Percentiles rank a stretch among this genome's conserved stretches.
Conservation (phyloP, 2,888 invertebrate genomes). For the Microdon myrmicae region DNA sequence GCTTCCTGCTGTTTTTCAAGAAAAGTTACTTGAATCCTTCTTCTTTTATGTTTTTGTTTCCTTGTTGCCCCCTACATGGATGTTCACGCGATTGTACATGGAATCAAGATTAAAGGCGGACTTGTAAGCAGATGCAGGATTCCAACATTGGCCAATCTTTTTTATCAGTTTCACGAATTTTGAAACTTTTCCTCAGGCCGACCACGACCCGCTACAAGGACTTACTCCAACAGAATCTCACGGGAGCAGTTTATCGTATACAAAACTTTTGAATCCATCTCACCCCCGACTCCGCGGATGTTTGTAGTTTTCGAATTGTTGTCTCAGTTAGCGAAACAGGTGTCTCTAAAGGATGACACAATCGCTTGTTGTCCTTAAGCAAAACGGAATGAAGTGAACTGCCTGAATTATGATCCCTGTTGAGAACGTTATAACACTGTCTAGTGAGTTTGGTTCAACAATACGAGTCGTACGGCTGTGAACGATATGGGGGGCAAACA, state of each 20-base stretch:
- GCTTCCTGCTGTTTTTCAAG: no score
- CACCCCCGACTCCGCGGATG: no score
- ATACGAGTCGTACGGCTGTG: no score
- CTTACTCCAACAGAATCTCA: constrained; percentile 1
- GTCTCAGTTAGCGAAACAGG: constrained; percentile 24
- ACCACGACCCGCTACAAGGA: not conserved
- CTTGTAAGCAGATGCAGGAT: not conserved
- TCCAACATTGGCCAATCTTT: constrained; percentile 3
- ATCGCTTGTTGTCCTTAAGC: no score
- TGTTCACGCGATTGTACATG: not conserved
- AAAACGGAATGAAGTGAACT: constrained; percentile 25
- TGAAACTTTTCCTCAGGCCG: constrained; percentile 5
- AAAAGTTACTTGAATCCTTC: no score
- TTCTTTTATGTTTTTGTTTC: no score
- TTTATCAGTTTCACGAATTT: constrained; percentile 10
- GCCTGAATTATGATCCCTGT: constrained; percentile 45
- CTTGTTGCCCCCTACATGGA: not conserved
- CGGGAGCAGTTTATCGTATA: constrained; percentile 7
- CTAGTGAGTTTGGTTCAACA: constrained; percentile 18
- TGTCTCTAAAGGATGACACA: constrained; percentile 12
- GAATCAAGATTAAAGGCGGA: constrained; percentile 18
- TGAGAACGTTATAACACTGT: constrained; percentile 14
- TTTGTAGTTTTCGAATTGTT: not conserved
- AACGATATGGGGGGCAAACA: not conserved
- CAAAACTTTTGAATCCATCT: not conserved